Conservation (phyloP, 2,113 vertebrate species). For the Petrocephalus microphthalmus region DNA sequence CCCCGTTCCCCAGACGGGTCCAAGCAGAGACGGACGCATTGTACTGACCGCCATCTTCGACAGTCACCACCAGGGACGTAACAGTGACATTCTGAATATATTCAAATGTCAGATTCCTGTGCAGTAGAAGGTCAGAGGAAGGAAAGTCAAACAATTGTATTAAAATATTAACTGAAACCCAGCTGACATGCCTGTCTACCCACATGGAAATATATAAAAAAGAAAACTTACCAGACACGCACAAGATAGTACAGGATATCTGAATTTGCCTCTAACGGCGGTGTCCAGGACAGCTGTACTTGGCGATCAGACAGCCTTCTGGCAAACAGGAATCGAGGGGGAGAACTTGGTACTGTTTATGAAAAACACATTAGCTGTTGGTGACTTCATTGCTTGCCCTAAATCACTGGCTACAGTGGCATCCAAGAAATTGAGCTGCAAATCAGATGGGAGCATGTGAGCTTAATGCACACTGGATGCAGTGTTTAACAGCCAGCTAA, state of each 20-base stretch:
- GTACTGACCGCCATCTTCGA: slow-evolving; percentile 74
- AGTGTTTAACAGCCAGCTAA: not conserved
- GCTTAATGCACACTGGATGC: not conserved
- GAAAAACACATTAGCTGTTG: slow-evolving; percentile 48
- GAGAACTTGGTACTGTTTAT: slow-evolving; percentile 79
- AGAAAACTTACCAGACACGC: slow-evolving; percentile 80
- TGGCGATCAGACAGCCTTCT: slow-evolving; percentile 83
- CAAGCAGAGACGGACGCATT: slow-evolving; percentile 78
- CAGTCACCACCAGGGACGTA: slow-evolving; percentile 69
- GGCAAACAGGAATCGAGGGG: slow-evolving; percentile 73
- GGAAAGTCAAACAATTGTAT: not conserved
- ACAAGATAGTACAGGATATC: slow-evolving; percentile 87
- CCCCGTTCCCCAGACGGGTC: slow-evolving; percentile 82
- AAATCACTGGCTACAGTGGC: not conserved
- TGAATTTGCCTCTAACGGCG: slow-evolving; percentile 82
- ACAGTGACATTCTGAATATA: slow-evolving; percentile 62
- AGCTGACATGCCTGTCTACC: not conserved
- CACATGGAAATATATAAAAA: not conserved
- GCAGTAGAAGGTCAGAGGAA: not conserved
- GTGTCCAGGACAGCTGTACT: slow-evolving; percentile 86
- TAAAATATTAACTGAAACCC: not conserved
- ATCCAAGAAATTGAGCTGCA: not conserved
- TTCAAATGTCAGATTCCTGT: slow-evolving; percentile 67
- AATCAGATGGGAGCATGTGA: not conserved
- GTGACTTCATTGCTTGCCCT: slow-evolving; percentile 11